Evolutionary conservation across 2,113 vertebrate genomes (phyloP), one percentile per base, ranked within the genome.

Genomic region (Emydura subglobosa): DNA sequence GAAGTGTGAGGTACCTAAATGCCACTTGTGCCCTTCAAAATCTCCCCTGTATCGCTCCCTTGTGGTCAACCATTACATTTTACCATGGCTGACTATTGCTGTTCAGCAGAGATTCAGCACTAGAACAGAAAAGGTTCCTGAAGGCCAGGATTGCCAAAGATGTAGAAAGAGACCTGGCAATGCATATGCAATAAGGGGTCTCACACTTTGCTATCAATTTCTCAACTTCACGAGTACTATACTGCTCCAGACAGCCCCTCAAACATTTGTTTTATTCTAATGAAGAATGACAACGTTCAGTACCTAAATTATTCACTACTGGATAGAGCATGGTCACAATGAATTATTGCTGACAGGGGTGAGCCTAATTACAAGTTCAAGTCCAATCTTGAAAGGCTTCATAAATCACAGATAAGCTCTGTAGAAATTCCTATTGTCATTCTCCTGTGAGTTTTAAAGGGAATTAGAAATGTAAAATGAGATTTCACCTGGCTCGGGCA

Each of bases 401-500:
- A 95, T 93, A 96, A 94, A 96, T 93, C 2, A 3, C 2, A 55
- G 79, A 93, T 91, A 82, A 96, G 87, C 88, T 79, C 84, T 87
- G 65, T 8, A 91, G 93, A 95, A 96, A 83, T 88, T 31, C 42
- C n/a, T 83, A 53, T 57, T 3, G 49, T 29, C 96, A 51, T 92
- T 97, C 93, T 86, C 86, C 91, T 89, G 79, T 93, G 96, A 97
- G 87, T 98, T 93, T 97, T 85, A 93, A 82, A 97, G 90, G 93
- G 59, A 95, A 72, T 51, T 27, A 79, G 88, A 95, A 78, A 10
- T 74, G 92, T 90, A 7, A 91, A 87, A 89, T 79, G 94, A 78
- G 42, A 25, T 21, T 3, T 24, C 83, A 29, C 59, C 68, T 10
- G 11, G 7, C 76, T 89, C 34, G 44, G 94, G 85, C 79, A 87